Evolutionary conservation across 2,113 vertebrate genomes (phyloP), one percentile per base, ranked within the genome.

Genomic region (Lontra canadensis): DNA sequence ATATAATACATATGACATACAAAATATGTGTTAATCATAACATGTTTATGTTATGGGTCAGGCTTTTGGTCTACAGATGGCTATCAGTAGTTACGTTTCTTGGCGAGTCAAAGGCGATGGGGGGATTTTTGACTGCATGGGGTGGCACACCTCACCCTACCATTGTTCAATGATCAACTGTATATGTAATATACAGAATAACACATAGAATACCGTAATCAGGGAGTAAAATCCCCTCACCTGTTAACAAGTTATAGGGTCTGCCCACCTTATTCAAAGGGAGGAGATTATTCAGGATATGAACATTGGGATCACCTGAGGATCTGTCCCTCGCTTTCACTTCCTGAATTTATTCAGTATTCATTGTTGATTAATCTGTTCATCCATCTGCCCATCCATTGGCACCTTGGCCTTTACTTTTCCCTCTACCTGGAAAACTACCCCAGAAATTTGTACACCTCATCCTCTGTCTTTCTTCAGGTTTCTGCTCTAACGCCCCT

Each of bases 301-400:
- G 61, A 86, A 90, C 36, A 65, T 21, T 76, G 84, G 39, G 18
- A 47, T 93, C 26, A 57, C 42, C 42, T 52, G 78, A 63, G 31
- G 49, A 49, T 74, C 34, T 78, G 5, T 90, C 65, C 26, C 94
- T 3, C 4, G 31, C 14, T 88, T 90, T 91, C 29, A 94, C 71
- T 91, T 95, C 23, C 65, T 90, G 90, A 44, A 36, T 78, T 39
- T 82, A 49, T 93, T 93, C 52, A 73, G 14, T 74, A n/a, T 81
- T 82, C 55, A 79, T 3, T 89, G 84, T 59, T 26, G 39, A 95
- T 44, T 59, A 36, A 71, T 86, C 29, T 49, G 6, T 73, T 49
- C 52, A 63, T 82, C n/a, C 89, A 29, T 57, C 29, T 6, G 36
- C 69, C 6, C 39, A 88, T 39, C 29, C 25, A 71, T 88, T n/a